Percentiles rank a stretch among this genome's conserved stretches.
Conservation (phyloP, 2,797 vertebrate species). For the Sebastes nivosus region DNA sequence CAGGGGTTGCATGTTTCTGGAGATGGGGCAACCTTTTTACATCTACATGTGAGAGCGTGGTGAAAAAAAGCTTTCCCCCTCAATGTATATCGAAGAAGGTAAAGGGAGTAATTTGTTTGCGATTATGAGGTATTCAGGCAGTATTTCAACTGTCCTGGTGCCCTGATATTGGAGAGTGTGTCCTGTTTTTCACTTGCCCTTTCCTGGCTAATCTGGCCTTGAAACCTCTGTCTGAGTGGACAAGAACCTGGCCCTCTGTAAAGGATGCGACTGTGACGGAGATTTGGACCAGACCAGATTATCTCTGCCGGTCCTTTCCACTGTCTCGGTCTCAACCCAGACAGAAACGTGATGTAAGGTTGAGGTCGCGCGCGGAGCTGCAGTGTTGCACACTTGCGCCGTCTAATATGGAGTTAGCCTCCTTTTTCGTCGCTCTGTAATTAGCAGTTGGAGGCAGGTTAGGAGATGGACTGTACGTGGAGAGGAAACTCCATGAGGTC, state of each 20-base stretch:
- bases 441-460: conserved; percentile 26
- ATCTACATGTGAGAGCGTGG: not conserved
- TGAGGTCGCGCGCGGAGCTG: conserved; percentile 44
- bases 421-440: conserved; percentile 70
- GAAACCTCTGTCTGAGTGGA: conserved; percentile 42
- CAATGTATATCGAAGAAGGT: not conserved
- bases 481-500: conserved; percentile 40
- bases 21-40: not conserved
- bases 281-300: conserved; percentile 46
- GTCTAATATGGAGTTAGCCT: conserved; percentile 86
- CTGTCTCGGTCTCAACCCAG: conserved; percentile 36
- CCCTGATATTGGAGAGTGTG: not conserved
- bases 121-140: not conserved
- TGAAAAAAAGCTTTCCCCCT: not conserved
- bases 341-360: conserved; percentile 83
- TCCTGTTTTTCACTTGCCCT: conserved; percentile 59
- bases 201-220: conserved; percentile 65
- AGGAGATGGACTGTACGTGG: conserved; percentile 11
- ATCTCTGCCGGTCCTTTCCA: conserved; percentile 4
- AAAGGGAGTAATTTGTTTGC: not conserved
- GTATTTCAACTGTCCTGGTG: not conserved
- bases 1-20: not conserved
- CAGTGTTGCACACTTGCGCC: conserved; percentile 14
- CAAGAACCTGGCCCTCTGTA: conserved; percentile 8
- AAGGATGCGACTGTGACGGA: conserved; percentile 34